phyloP scores from a whole-genome alignment of 2,113 vertebrate species.

The Copsychus sechellarum region DNA sequence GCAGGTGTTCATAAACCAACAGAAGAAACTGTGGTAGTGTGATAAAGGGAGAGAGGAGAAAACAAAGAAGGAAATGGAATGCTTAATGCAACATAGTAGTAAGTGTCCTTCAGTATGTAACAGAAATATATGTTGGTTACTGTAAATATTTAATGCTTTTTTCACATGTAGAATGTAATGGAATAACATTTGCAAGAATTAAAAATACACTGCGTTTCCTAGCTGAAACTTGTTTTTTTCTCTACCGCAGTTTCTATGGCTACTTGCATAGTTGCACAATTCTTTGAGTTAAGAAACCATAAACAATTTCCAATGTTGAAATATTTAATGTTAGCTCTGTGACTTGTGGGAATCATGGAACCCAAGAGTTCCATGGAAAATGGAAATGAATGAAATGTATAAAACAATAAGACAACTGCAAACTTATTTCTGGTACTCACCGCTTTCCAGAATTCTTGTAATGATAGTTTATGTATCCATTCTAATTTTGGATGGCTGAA shows the following conservation, averaged over 20 bases:
- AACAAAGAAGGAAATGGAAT: neutral
- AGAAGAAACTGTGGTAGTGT: neutral
- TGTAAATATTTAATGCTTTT: neutral
- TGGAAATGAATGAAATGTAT: constrained; percentile 1
- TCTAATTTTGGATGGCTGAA: constrained; percentile 16
- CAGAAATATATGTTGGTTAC: neutral
- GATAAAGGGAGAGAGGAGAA: neutral
- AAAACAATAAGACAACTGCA: neutral
- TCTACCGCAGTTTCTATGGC: constrained; percentile 8
- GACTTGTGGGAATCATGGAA: neutral
- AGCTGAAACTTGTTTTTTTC: neutral
- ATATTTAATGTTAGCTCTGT: constrained; percentile 1
- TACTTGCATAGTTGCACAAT: constrained; percentile 12
- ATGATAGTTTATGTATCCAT: neutral
- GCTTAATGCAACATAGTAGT: constrained; percentile 1
- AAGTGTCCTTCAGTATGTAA: neutral
- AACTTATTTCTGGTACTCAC: neutral
- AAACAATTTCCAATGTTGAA: constrained; percentile 46
- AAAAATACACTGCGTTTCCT: constrained; percentile 7
- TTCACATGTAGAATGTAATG: neutral
- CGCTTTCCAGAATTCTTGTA: neutral
- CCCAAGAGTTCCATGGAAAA: neutral
- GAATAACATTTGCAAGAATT: constrained; percentile 1
- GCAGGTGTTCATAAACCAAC: neutral
- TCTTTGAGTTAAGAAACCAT: constrained; percentile 16